Conservation (phyloP, 2,888 invertebrate genomes). For the Rhabditoides inermis region DNA sequence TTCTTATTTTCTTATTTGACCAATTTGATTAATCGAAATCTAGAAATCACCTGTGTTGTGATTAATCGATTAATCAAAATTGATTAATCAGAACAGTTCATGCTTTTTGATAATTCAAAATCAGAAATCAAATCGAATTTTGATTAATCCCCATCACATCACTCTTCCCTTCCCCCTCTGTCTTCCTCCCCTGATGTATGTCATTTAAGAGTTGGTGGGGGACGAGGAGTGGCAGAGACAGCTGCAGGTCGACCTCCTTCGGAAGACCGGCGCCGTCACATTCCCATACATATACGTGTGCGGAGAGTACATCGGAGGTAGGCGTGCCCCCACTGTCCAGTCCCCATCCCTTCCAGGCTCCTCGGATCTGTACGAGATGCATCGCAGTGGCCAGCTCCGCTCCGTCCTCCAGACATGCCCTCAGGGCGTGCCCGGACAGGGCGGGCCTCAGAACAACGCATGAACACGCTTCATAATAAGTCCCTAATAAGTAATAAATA, state of each 20-base stretch:
- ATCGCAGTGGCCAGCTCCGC: constrained; percentile 45
- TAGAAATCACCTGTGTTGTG: too few relatives aligned
- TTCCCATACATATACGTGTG: constrained; percentile 52
- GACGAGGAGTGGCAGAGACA: constrained; percentile 51
- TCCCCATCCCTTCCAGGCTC: constrained; percentile 19
- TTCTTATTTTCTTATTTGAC: too few relatives aligned
- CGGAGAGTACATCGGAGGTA: constrained; percentile 47
- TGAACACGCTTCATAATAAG: too few relatives aligned
- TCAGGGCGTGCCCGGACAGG: constrained; percentile 15
- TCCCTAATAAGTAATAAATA: too few relatives aligned
- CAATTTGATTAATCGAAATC: too few relatives aligned
- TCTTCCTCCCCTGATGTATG: neutral
- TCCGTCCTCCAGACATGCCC: constrained; percentile 33
- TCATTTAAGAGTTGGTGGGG: constrained; percentile 37
- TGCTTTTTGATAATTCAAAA: too few relatives aligned
- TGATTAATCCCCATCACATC: too few relatives aligned
- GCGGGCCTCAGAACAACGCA: too few relatives aligned
- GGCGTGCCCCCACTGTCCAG: neutral
- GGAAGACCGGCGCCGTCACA: constrained; percentile 45
- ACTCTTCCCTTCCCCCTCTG: too few relatives aligned
- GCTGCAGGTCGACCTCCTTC: constrained; percentile 46
- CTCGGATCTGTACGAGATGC: constrained; percentile 45
- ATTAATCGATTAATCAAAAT: too few relatives aligned
- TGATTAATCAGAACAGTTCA: too few relatives aligned
- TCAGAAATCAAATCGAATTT: too few relatives aligned